Conservation (phyloP, 2,888 invertebrate species). For the Sinodicranocentrus sp. region DNA sequence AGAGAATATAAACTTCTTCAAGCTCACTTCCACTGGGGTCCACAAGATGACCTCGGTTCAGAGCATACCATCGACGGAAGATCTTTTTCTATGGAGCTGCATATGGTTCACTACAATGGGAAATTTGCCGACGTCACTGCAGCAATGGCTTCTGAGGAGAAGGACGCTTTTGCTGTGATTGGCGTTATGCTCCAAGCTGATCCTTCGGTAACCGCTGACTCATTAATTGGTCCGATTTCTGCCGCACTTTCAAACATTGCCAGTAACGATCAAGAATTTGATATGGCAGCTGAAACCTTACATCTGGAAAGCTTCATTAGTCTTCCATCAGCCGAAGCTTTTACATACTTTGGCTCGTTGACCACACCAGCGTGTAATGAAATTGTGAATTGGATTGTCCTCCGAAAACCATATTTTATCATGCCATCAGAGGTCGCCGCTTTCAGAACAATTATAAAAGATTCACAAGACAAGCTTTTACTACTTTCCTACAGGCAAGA, state of each 20-base stretch:
- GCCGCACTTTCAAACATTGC: too few relatives aligned
- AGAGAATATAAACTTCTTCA: constrained; percentile 20
- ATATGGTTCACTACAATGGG: constrained; percentile 24
- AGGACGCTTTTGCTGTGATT: constrained; percentile 28
- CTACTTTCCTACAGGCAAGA: too few relatives aligned
- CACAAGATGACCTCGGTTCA: constrained; percentile 19
- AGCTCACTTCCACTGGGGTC: constrained; percentile 49
- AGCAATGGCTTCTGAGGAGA: background rate
- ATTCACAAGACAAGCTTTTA: background rate
- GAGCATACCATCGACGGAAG: constrained; percentile 34
- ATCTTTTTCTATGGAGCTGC: constrained; percentile 39
- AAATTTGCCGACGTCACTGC: background rate
- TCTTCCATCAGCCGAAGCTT: background rate
- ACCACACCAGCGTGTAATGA: constrained; percentile 59
- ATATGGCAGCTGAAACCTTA: too few relatives aligned
- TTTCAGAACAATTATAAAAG: background rate
- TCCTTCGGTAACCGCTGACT: too few relatives aligned
- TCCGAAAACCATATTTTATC: background rate
- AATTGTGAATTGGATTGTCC: constrained; percentile 48
- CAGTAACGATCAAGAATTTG: too few relatives aligned
- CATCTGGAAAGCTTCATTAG: too few relatives aligned
- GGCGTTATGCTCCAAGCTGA: constrained; percentile 9
- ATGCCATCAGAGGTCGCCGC: constrained; percentile 4
- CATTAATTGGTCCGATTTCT: too few relatives aligned
- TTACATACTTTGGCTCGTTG: constrained; percentile 47